Base-by-base conservation (phyloP, 2,113 vertebrate genomes). In the Arizona elegans region DNA sequence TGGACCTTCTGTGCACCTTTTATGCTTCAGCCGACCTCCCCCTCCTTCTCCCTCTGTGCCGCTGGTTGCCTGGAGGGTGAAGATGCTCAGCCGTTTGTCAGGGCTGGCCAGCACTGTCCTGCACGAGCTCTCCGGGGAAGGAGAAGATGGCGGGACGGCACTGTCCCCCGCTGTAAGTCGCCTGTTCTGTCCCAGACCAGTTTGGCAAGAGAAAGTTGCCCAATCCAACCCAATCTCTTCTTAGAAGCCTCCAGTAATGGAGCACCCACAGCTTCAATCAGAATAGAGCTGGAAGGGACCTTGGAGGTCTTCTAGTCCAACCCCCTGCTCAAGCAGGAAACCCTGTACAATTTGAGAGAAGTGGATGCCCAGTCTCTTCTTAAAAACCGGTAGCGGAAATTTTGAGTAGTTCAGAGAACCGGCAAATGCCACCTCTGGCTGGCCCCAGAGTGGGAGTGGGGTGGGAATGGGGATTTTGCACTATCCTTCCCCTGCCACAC, bases 51-150 rank as follows among this genome's bases (percentile, higher is more conserved):
- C 87, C 11, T 53, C 2, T 90, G 94, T n/a, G 23, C 2, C 91
- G 21, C 86, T 94, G 54, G 91, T 93, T 92, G 59, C 47, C 94
- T 94, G 58, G 93, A 99, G 99, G 96, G 95, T 94, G 93, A 96
- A 96, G 97, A 99, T 99, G 99, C 97, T 99, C 24, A 98, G 98
- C 92, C 97, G 97, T 90, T 94, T 98, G 92, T 99, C 98, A 75
- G 98, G 98, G 93, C 97, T 99, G 96, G 98, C 99, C 93, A 98
- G 93, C 95, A 98, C 97, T 0, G 98, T 99, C 95, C 97, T 99
- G 91, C 98, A 99, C 92, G 99, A 99, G 95, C 97, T 99, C 89
- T 99, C 98, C 29, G 98, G 98, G 93, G 96, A 98, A 81, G 95
- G 95, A 90, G 96, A 93, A 86, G 95, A 96, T 94, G 70, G 89